Conservation (phyloP, 2,888 invertebrate genomes). For the Athalia circularis region DNA sequence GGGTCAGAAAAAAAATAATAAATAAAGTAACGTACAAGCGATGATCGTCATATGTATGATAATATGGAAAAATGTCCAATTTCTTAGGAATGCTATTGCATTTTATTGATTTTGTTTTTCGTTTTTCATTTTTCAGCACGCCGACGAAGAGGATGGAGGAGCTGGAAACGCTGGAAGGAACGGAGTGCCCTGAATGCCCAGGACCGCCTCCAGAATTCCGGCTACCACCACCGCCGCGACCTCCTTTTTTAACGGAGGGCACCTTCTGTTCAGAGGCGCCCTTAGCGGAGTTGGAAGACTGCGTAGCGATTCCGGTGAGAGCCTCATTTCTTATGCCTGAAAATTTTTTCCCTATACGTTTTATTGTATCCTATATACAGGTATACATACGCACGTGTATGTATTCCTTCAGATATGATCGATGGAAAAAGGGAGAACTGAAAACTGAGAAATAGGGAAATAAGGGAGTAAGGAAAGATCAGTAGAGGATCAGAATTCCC, state of each 20-base stretch:
- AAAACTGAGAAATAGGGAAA: no score
- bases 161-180: conserved; percentile 82
- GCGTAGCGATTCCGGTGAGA: conserved; percentile 86
- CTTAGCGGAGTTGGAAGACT: conserved; percentile 83
- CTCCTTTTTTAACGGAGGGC: conserved; percentile 81
- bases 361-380: neutral
- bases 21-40: conserved; percentile 49
- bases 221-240: conserved; percentile 84
- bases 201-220: conserved; percentile 85
- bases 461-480: neutral
- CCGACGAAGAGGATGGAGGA: conserved; percentile 81
- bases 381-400: no score
- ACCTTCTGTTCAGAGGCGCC: conserved; percentile 84
- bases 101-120: conserved; percentile 66
- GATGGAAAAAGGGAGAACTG: no score
- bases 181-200: conserved; percentile 84
- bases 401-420: no score
- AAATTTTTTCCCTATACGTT: neutral
- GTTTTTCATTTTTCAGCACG: conserved; percentile 75
- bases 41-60: neutral
- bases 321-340: no score
- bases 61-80: neutral
- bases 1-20: conserved; percentile 60
- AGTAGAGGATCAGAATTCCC: neutral
- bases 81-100: neutral